Conservation (phyloP, 2,888 invertebrate species). For the Pyrochroa serraticornis region DNA sequence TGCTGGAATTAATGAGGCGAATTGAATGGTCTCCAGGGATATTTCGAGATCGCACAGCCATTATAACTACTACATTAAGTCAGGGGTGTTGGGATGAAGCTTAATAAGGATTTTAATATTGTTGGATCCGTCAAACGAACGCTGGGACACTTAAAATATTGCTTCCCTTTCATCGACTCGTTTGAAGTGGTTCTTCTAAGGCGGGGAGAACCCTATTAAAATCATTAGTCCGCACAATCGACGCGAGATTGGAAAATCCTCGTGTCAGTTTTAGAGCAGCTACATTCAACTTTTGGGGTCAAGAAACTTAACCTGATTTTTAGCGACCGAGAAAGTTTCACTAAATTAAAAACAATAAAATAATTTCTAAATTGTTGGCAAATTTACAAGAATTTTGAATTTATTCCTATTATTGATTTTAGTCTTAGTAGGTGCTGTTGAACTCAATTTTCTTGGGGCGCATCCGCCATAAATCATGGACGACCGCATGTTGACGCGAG, state of each 20-base stretch:
- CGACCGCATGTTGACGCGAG: too few relatives aligned
- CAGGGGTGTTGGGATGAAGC: slow-evolving; percentile 15
- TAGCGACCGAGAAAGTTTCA: too few relatives aligned
- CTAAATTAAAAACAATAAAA: too few relatives aligned
- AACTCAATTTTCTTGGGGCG: too few relatives aligned
- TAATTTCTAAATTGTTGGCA: too few relatives aligned
- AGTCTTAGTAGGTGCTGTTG: too few relatives aligned
- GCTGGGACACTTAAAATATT: slow-evolving; percentile 17
- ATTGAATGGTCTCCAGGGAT: slow-evolving; percentile 36
- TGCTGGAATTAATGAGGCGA: slow-evolving; percentile 38
- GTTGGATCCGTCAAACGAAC: slow-evolving; percentile 18
- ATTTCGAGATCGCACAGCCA: slow-evolving; percentile 24
- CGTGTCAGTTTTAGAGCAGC: too few relatives aligned
- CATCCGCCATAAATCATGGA: too few relatives aligned
- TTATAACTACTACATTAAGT: slow-evolving; percentile 25
- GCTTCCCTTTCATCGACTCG: slow-evolving; percentile 12
- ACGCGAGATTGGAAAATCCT: background rate
- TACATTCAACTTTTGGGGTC: too few relatives aligned
- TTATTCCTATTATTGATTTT: too few relatives aligned
- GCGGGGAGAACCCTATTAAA: slow-evolving; percentile 3
- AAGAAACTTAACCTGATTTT: too few relatives aligned
- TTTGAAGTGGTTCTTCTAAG: slow-evolving; percentile 2
- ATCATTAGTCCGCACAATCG: slow-evolving; percentile 5
- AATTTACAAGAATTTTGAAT: too few relatives aligned
- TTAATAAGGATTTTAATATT: slow-evolving; percentile 15